Evolutionary conservation across 2,888 invertebrate genomes (phyloP).

Genomic region (Panzeria rudis): DNA sequence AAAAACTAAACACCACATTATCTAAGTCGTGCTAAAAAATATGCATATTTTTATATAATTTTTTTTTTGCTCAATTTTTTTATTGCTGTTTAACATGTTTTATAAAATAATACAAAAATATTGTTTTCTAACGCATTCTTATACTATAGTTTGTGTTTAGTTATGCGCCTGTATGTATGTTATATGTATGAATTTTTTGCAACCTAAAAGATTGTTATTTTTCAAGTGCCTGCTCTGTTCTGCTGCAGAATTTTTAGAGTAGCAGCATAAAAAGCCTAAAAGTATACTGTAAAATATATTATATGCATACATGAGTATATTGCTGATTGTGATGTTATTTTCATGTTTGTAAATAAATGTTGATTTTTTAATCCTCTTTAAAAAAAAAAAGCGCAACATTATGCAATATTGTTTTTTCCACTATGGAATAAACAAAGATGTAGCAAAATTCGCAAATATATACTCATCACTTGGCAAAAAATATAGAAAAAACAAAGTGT

Average conservation of each 20-base stretch:
- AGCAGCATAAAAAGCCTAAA: conserved; percentile 48
- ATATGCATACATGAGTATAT: conserved; percentile 16
- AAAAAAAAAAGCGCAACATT: conserved; percentile 61
- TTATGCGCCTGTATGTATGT: conserved; percentile 16
- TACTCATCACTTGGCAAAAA: conserved; percentile 9
- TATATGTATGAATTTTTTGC: background rate
- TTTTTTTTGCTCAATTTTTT: conserved; percentile 6
- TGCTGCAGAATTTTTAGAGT: conserved; percentile 29
- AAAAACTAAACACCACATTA: conserved; percentile 45
- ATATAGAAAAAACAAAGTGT: conserved; percentile 11
- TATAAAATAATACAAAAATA: conserved; percentile 35
- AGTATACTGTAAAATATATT: conserved; percentile 29
- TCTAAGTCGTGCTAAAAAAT: conserved; percentile 65
- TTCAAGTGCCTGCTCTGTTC: conserved; percentile 47
- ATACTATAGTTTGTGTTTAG: background rate
- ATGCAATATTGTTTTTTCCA: conserved; percentile 54
- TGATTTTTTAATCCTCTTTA: background rate
- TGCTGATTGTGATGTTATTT: conserved; percentile 63
- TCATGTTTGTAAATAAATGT: conserved; percentile 59
- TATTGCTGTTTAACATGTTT: conserved; percentile 29
- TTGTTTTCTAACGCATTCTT: conserved; percentile 40
- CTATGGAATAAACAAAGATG: conserved; percentile 38
- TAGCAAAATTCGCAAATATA: conserved; percentile 49
- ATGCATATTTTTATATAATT: conserved; percentile 56
- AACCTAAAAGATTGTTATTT: conserved; percentile 50